Percentiles rank a stretch among this genome's conserved stretches.
Evolutionary conservation across 2,888 invertebrate genomes (phyloP).

Genomic region (Andrena bicolor): DNA sequence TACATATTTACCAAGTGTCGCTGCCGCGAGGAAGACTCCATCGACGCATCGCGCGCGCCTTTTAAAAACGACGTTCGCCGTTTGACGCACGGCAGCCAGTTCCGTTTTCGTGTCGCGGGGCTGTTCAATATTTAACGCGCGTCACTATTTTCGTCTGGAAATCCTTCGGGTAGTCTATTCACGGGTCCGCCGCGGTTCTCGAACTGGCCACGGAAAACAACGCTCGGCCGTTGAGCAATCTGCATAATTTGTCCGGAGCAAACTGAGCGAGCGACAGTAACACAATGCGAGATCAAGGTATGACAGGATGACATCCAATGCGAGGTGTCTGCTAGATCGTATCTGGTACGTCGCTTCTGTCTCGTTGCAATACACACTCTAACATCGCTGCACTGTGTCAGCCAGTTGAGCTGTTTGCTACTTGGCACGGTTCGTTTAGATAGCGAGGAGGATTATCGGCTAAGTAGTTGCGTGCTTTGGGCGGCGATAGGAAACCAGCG

Average conservation of each 20-base stretch:
- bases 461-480: conserved; percentile 1
- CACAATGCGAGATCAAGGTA: conserved; percentile 37
- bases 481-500: background rate
- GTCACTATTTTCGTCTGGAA: conserved; percentile 51
- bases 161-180: conserved; percentile 30
- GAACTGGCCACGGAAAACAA: conserved; percentile 40
- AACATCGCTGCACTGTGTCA: background rate
- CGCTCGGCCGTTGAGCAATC: conserved; percentile 51
- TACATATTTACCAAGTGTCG: conserved; percentile 1
- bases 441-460: conserved; percentile 5
- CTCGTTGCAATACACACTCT: conserved; percentile 20
- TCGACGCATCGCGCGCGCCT: conserved; percentile 3
- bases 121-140: conserved; percentile 62
- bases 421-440: conserved; percentile 25
- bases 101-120: conserved; percentile 30
- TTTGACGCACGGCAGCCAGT: conserved; percentile 38
- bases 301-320: conserved; percentile 28
- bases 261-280: conserved; percentile 39
- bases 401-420: background rate
- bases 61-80: conserved; percentile 32
- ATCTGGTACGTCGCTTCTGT: conserved; percentile 7
- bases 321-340: background rate
- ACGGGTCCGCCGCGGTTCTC: conserved; percentile 3
- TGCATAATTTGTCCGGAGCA: conserved; percentile 49
- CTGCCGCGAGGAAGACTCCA: background rate